phyloP scores from a whole-genome alignment of 2,797 vertebrate species.

The Poeciliopsis turneri region DNA sequence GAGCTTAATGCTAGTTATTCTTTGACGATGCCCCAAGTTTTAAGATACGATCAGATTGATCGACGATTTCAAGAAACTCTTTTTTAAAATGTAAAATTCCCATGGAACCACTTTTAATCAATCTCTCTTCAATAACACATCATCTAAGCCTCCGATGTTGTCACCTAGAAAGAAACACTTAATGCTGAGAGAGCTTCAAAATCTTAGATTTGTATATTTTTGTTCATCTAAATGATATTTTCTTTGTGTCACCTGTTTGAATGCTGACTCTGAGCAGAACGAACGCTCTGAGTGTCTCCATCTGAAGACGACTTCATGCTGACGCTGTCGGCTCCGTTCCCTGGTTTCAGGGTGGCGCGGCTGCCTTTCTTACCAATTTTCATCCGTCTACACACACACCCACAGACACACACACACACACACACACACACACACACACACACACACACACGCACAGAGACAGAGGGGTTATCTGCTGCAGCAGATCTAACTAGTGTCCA shows the following conservation, averaged over 20 bases:
- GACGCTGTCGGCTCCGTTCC: slow-evolving; percentile 66
- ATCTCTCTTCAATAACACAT: neutral
- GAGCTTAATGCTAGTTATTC: neutral
- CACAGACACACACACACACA: no score
- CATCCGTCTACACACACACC: slow-evolving; percentile 57
- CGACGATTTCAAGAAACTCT: neutral
- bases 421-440: no score
- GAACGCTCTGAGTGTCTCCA: slow-evolving; percentile 76
- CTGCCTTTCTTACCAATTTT: slow-evolving; percentile 65
- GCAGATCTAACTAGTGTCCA: neutral
- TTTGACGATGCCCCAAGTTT: neutral
- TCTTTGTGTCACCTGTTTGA: slow-evolving; percentile 79
- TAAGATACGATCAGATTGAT: neutral
- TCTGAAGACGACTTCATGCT: slow-evolving; percentile 69
- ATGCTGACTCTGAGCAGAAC: slow-evolving; percentile 55
- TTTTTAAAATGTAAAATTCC: neutral
- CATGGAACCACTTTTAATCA: neutral
- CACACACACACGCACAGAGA: slow-evolving; percentile 19
- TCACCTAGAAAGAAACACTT: neutral
- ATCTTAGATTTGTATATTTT: neutral
- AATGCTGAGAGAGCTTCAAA: neutral
- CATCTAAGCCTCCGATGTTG: neutral
- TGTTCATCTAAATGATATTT: neutral
- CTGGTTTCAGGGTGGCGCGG: slow-evolving; percentile 73
- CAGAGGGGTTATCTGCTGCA: neutral